A percentile compares a stretch with the other conserved stretches of the same genome.
phyloP scores from a whole-genome alignment of 2,113 vertebrate species.

The Phoxinus phoxinus region DNA sequence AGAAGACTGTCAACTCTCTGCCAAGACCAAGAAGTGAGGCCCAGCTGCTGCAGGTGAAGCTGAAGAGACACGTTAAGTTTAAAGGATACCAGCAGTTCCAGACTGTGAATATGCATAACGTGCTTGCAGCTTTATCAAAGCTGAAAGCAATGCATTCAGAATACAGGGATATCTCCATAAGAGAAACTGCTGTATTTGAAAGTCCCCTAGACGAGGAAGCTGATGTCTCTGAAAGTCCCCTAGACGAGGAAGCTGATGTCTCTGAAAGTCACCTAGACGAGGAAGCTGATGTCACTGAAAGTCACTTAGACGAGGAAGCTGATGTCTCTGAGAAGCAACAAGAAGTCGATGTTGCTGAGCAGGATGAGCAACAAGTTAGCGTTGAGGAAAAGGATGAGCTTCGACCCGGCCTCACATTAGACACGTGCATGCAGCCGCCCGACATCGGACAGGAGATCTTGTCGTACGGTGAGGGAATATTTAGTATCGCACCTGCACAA shows the following conservation, averaged over 20 bases:
- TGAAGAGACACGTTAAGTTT: not conserved
- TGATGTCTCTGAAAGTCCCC: no score
- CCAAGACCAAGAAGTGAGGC: no score
- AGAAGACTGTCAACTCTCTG: no score
- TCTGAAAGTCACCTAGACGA: no score
- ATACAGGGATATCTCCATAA: slow-evolving; percentile 8
- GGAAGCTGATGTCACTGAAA: no score
- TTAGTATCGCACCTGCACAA: slow-evolving; percentile 44
- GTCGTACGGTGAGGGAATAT: slow-evolving; percentile 29
- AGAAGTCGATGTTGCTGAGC: not conserved
- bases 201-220: no score
- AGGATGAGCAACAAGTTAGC: not conserved
- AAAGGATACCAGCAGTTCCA: slow-evolving; percentile 50
- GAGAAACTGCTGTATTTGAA: not conserved
- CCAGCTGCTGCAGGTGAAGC: no score
- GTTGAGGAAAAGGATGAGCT: not conserved
- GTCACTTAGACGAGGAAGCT: no score
- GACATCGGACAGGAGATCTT: slow-evolving; percentile 30
- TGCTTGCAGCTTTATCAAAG: slow-evolving; percentile 22
- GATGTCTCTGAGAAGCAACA: slow-evolving; percentile 20
- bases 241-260: no score
- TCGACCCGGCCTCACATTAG: not conserved
- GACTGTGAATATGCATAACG: slow-evolving; percentile 44
- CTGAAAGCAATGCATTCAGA: not conserved
- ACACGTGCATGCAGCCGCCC: slow-evolving; percentile 40